These are phyloP conservation scores for Enteromius paludinosus DNA, from an alignment of 2,797 vertebrate genomes.

Conservation along the genomic window DNA sequence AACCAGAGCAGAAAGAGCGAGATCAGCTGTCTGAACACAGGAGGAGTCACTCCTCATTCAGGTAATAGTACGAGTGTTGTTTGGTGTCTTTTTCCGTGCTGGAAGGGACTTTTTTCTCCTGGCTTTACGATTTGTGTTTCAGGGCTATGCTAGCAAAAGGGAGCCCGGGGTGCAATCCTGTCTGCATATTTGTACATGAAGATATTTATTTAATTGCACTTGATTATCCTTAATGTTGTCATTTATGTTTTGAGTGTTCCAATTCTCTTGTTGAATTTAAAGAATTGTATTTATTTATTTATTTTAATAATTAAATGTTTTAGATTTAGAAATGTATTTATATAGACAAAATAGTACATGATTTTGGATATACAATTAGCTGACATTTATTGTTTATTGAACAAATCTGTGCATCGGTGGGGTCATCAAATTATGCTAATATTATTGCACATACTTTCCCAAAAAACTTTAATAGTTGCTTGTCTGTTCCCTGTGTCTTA, in stretches of 20 bases:
- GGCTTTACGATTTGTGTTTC: background rate
- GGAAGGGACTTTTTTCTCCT: background rate
- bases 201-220: background rate
- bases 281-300: background rate
- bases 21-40: slow-evolving; percentile 22
- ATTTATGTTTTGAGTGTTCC: background rate
- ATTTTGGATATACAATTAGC: no score
- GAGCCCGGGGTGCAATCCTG: background rate
- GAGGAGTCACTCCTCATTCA: background rate
- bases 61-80: background rate
- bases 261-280: background rate
- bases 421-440: background rate
- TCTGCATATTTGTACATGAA: background rate
- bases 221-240: background rate
- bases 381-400: background rate
- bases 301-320: no score
- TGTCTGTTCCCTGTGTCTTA: background rate
- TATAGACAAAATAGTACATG: background rate
- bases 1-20: background rate
- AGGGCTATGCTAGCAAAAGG: background rate
- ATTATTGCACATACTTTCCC: background rate
- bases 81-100: background rate
- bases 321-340: background rate
- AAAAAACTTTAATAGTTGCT: background rate
- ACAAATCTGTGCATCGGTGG: background rate